These are phyloP conservation scores for Euplexia lucipara DNA, from an alignment of 2,888 invertebrate genomes.

Conservation along the genomic window DNA sequence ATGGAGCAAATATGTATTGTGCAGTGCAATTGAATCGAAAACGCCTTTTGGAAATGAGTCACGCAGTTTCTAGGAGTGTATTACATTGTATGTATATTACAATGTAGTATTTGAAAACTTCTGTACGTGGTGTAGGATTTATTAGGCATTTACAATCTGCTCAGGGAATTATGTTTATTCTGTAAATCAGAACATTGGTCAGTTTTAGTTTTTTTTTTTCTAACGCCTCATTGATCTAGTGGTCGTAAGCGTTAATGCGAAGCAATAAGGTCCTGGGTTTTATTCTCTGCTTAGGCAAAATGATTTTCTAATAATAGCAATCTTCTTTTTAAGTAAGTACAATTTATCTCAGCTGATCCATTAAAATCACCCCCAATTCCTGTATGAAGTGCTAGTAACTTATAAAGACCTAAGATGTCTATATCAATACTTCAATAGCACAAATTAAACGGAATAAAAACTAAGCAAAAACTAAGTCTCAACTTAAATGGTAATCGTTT, in stretches of 20 bases:
- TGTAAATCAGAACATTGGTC: not conserved
- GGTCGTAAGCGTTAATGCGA: too few relatives aligned
- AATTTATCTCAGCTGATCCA: too few relatives aligned
- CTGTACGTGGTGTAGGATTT: not conserved
- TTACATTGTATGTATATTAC: conserved; percentile 18
- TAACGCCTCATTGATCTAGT: too few relatives aligned
- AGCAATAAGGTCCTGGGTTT: too few relatives aligned
- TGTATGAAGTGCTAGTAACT: too few relatives aligned
- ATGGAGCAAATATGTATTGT: conserved; percentile 60
- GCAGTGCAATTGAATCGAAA: conserved; percentile 60
- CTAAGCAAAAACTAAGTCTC: conserved; percentile 8
- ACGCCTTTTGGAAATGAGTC: conserved; percentile 61
- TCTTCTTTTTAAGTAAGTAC: too few relatives aligned
- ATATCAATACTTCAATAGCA: conserved; percentile 1
- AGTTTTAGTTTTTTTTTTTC: not conserved
- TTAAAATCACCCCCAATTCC: too few relatives aligned
- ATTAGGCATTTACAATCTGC: not conserved
- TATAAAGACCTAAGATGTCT: not conserved
- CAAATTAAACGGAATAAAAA: conserved; percentile 7
- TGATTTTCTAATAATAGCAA: too few relatives aligned
- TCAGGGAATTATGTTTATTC: not conserved
- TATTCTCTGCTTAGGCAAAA: too few relatives aligned
- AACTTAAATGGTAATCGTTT: conserved; percentile 8
- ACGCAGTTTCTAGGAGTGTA: conserved; percentile 44
- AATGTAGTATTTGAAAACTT: conserved; percentile 21